Base-by-base conservation (phyloP, 2,113 vertebrate genomes). In the Athene noctua region DNA sequence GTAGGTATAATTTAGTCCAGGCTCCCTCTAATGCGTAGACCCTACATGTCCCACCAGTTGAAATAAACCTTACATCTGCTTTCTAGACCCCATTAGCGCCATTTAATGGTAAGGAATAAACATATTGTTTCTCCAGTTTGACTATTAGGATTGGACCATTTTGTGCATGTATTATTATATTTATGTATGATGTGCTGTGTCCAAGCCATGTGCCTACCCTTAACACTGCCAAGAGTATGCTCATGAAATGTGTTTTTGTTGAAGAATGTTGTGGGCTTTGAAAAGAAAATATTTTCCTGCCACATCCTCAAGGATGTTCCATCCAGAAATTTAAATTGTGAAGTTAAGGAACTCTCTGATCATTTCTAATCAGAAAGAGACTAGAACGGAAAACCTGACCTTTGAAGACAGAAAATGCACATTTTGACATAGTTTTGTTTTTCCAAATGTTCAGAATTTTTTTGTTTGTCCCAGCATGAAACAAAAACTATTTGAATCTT, bases 41-140 rank as follows among this genome's bases (percentile, higher is more conserved):
- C 9, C 20, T 79, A 17, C 11, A 2, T 2, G 3, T 1, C 15
- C 29, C 75, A 80, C 10, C 6, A 38, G 15, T 1, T 55, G 26
- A 88, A 88, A 75, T 34, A 82, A 86, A 8, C 7, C 7, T 34
- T 40, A 5, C 0, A 5, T 36, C 27, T 27, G 4, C 27, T 65
- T 90, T 51, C 38, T 68, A 70, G 67, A 78, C 29, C 4, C 80
- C 46, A 26, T 36, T n/a, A n/a, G 15, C 10, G 71, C 13, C 22
- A 49, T 38, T 36, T 68, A 32, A 62, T 38, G 19, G 13, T n/a
- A 51, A 75, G 4, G 29, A 77, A 80, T 30, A 58, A 96, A 68
- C 4, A 25, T 5, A 14, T 4, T 3, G 3, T 90, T 80, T 73
- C 32, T 83, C 5, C 30, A 30, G 3, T 19, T 78, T 51, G 15